These are phyloP conservation scores for Pantala flavescens DNA, from an alignment of 1,140 invertebrate species.

Conservation along the genomic window DNA sequence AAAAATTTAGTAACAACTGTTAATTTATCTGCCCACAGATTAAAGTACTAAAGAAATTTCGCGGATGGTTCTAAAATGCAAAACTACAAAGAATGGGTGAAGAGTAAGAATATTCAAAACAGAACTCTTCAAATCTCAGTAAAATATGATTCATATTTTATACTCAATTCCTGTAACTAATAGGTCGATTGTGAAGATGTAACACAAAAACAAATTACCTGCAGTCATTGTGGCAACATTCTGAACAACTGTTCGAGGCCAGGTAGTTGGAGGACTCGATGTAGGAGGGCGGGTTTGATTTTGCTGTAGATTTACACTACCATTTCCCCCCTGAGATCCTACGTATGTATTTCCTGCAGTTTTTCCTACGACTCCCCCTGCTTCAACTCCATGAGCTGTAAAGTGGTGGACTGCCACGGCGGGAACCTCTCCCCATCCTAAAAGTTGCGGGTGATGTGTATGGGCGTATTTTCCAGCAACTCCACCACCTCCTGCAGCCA, in stretches of 20 bases:
- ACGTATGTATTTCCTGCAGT: not conserved
- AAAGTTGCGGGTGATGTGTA: not conserved
- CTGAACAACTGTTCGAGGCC: not conserved
- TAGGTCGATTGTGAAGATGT: too few species aligned
- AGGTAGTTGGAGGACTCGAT: not conserved
- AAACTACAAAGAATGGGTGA: too few species aligned
- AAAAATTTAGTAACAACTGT: too few species aligned
- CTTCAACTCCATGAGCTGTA: not conserved
- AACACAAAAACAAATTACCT: not conserved
- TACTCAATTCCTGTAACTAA: too few species aligned
- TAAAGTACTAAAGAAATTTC: too few species aligned
- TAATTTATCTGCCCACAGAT: too few species aligned
- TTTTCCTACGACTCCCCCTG: not conserved
- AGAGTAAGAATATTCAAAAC: too few species aligned
- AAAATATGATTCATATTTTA: too few species aligned
- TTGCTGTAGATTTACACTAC: not conserved
- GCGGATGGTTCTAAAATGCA: too few species aligned
- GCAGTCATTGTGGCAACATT: conserved; percentile 9
- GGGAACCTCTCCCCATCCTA: conserved; percentile 14
- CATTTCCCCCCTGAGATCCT: conserved; percentile 3
- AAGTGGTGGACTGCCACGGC: not conserved
- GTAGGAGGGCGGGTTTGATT: conserved; percentile 11
- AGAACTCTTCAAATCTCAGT: too few species aligned
- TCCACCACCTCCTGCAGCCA: too few species aligned
- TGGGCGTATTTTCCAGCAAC: not conserved